Conservation (phyloP, 2,888 invertebrate genomes). For the Julus scandinavius region DNA sequence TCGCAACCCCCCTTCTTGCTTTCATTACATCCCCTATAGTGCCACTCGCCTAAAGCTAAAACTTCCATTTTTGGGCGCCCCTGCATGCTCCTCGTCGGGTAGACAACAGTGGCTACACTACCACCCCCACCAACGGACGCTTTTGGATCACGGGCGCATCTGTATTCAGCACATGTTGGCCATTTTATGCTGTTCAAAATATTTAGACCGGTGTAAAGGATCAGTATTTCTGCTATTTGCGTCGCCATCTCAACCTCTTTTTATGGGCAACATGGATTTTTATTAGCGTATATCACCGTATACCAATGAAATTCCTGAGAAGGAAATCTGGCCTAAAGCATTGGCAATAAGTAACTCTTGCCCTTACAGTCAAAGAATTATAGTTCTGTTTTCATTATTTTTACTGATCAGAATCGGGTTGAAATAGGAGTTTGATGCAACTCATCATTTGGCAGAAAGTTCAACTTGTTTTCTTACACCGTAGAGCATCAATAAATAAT, state of each 20-base stretch:
- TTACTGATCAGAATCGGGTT: not conserved
- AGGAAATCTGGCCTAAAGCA: not conserved
- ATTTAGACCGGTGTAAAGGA: conserved; percentile 15
- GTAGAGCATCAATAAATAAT: too few relatives aligned
- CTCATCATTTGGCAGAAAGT: not conserved
- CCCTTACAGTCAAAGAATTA: not conserved
- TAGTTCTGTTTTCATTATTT: not conserved
- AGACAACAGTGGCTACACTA: not conserved
- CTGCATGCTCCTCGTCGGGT: not conserved
- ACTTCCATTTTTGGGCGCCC: not conserved
- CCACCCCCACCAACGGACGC: not conserved
- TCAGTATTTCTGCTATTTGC: not conserved
- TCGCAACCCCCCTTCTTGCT: not conserved
- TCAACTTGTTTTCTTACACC: too few relatives aligned
- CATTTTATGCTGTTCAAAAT: conserved; percentile 15
- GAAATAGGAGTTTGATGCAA: not conserved
- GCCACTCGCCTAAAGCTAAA: not conserved
- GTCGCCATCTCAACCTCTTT: not conserved
- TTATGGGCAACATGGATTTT: not conserved
- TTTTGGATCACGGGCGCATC: not conserved
- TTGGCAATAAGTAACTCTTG: not conserved
- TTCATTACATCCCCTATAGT: conserved; percentile 33
- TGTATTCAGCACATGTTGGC: not conserved
- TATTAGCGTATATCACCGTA: not conserved
- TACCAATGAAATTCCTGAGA: not conserved